Evolutionary conservation across 2,888 invertebrate species (phyloP), one percentile per base, ranked within the genome.

Genomic region (Tetragonisca angustula): DNA sequence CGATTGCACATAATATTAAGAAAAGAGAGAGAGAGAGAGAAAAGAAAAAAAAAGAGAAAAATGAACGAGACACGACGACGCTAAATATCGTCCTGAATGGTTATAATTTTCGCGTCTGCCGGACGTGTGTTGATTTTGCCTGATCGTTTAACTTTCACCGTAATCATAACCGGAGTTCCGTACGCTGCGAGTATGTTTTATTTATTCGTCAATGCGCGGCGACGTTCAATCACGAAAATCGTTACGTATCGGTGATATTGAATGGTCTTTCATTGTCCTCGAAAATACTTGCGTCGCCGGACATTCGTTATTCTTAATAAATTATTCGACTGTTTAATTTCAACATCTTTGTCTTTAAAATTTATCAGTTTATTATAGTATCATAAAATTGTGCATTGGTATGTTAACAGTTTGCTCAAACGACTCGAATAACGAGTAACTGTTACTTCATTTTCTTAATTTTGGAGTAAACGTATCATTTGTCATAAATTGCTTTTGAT

Each of bases 91-190:
- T 21, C 4, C 2, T n/a, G 19, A 32, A 70, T 19, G 24, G 11
- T 59, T 70, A 15, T 71, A 70, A 76, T 76, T 76, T 56, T 76
- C 76, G 36, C 36, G 70, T 36, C 13, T 24, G 15, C 43, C 43
- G 43, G 43, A 43, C n/a, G 5, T 4, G n/a, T 52, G 24, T 62
- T 76, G 36, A 56, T 62, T 71, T 62, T 50, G 17, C 5, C 19
- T 0, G 36, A 50, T 70, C 69, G 50, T 62, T 76, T 21, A 50
- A 76, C 76, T 76, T 76, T 76, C 76, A 76, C 76, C 17, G 65
- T 36, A 43, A 59, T 49, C 49, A 62, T 19, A 36, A 19, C 19
- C n/a, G 13, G 13, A 17, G 21, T 36, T 65, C 2, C 36, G 2
- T 5, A 32, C 17, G 24, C 24, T 4, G 61, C n/a, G 6, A 6